Evolutionary conservation across 2,797 vertebrate genomes (phyloP).

Genomic region (Arrhamphus sclerolepis): DNA sequence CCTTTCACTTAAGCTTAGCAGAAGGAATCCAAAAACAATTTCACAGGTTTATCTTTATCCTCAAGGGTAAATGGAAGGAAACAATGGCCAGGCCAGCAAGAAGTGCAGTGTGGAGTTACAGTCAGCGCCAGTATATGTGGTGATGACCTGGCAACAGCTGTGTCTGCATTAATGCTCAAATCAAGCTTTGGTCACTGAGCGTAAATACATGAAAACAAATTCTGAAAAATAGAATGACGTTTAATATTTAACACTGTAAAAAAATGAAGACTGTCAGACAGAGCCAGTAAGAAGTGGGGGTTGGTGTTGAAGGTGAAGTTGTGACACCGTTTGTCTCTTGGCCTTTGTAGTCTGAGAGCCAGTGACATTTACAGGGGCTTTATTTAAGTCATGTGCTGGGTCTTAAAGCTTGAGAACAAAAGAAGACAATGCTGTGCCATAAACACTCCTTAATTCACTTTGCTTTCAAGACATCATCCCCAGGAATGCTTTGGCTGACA

Average conservation of each 20-base stretch:
- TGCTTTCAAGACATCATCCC: slow-evolving; percentile 28
- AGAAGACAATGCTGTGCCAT: slow-evolving; percentile 25
- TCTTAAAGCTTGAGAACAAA: slow-evolving; percentile 41
- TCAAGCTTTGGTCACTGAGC: not conserved
- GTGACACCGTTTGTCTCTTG: not conserved
- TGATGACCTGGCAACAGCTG: slow-evolving; percentile 33
- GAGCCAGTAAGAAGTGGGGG: not conserved
- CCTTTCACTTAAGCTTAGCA: slow-evolving; percentile 33
- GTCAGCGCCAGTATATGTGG: slow-evolving; percentile 11
- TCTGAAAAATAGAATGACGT: not conserved
- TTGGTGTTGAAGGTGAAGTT: too few species aligned
- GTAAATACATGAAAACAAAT: not conserved
- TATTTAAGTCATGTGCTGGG: slow-evolving; percentile 23
- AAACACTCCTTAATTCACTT: slow-evolving; percentile 13
- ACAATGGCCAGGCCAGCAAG: slow-evolving; percentile 43
- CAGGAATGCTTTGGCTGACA: slow-evolving; percentile 4
- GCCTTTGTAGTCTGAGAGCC: slow-evolving; percentile 27
- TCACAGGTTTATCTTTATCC: slow-evolving; percentile 72
- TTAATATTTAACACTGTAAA: too few species aligned
- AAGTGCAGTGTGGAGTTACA: slow-evolving; percentile 47
- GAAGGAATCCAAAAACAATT: slow-evolving; percentile 54
- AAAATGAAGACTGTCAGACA: not conserved
- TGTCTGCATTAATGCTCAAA: not conserved
- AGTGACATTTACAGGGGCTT: slow-evolving; percentile 29
- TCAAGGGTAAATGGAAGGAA: slow-evolving; percentile 56